A percentile compares a stretch with the other conserved stretches of the same genome.
These are phyloP conservation scores for Bucco capensis DNA, from an alignment of 2,113 vertebrate genomes.

Conservation along the genomic window DNA sequence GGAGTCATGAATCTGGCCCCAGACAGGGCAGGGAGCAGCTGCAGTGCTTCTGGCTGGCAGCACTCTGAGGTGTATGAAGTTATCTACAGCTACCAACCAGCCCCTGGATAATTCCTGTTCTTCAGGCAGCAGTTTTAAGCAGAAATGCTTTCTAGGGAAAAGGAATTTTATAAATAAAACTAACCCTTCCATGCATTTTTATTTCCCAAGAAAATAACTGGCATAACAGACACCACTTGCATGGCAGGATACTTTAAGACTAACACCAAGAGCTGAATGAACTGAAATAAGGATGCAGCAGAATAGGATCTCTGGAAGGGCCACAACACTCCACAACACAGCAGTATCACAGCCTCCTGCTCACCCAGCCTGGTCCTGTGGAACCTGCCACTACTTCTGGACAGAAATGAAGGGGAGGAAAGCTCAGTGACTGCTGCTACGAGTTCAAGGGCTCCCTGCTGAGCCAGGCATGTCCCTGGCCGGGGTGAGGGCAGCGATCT, in stretches of 20 bases:
- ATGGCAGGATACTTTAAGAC: not conserved
- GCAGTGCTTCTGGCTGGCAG: rapidly evolving
- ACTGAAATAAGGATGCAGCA: not conserved
- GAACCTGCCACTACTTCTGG: not conserved
- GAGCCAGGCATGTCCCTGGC: not conserved
- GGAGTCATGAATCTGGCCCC: not conserved
- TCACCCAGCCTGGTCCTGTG: not conserved
- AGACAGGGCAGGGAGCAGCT: not conserved
- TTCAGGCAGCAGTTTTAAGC: not conserved
- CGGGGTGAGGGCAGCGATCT: rapidly evolving
- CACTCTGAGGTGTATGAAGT: rapidly evolving
- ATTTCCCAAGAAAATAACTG: not conserved
- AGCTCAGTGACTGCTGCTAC: rapidly evolving
- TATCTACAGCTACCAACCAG: not conserved
- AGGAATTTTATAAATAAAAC: not conserved
- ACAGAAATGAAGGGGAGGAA: rapidly evolving
- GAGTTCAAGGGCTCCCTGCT: not conserved
- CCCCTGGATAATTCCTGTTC: rapidly evolving
- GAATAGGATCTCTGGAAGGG: not conserved
- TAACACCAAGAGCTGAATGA: not conserved
- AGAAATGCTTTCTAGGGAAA: not conserved
- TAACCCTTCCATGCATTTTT: not conserved
- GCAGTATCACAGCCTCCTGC: not conserved
- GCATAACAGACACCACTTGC: rapidly evolving
- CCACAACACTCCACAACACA: rapidly evolving